Base-by-base conservation (phyloP, 1,140 invertebrate species). In the Tenebrio molitor region DNA sequence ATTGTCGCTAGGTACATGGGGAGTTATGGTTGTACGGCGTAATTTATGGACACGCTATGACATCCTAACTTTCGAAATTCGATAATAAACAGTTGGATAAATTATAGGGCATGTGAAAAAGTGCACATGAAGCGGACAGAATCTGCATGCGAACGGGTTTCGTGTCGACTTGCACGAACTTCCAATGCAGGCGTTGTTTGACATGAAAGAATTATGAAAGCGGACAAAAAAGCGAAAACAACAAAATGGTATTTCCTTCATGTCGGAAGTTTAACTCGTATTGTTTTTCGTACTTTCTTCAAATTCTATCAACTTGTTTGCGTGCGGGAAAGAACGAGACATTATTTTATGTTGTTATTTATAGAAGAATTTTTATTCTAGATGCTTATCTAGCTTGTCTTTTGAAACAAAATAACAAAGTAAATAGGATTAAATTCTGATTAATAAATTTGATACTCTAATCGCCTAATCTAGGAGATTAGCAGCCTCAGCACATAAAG, bases 141-240 rank as follows among this genome's bases (percentile, higher is more conserved):
- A 58, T 58, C 50, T 58, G 50, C 50, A 58, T 58, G 50, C 50
- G 50, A 58, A 23, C 23, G 2, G 23, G 50, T 58, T 58, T 58
- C 50, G 50, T 58, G 50, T 15, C 23, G 23, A 29, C 50, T 58
- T 29, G 50, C 50, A 58, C 50, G 50, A 58, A 58, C 50, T 29
- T 58, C 50, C 1, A 58, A 58, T 58, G 50, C 50, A 58, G 23
- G 50, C 50, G 50, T 58, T 58, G 50, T 29, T 58, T 58, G 50
- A 58, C 50, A 58, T 58, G 50, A 12, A 58, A 58, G 23, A 58
- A 58, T 58, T 58, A 58, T 58, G 21, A 58, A 58, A 58, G 50
- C 21, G 6, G 25, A 29, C 14, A 29, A 58, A 58, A 58, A 58
- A 29, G 12, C 50, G 0, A 58, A 58, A 58, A 58, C 50, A 58